Evolutionary conservation across 2,113 vertebrate species (phyloP), one percentile per base, ranked within the genome.

Genomic region (Progne subis): DNA sequence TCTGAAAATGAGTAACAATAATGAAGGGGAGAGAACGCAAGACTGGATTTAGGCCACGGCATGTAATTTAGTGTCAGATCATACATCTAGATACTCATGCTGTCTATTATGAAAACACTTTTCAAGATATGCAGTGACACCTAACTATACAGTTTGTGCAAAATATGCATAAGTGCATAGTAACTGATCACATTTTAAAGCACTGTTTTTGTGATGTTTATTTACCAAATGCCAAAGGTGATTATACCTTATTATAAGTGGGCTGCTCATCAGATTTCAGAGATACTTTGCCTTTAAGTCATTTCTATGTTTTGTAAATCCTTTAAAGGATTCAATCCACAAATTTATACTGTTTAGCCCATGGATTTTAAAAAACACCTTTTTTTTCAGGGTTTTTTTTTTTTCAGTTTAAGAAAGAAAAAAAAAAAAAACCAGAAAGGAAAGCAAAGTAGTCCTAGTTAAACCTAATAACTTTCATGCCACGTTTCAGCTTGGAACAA

Each of bases 401-500:
- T 43, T 25, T 56, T 31, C 9, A 18, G 21, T 72, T 74, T 4
- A 16, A 53, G 14, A 31, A n/a, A 60, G 55, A 55, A 21, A 47
- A 14, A 43, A 43, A 43, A 14, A 43, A 43, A 39, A 60, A 61
- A 39, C 8, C 31, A 25, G 31, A 11, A n/a, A 46, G 57, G 21
- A 56, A 46, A 9, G 18, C 13, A 52, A 86, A 91, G 76, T 41
- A 82, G 71, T 90, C 68, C 59, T 26, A 41, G 68, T 80, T 90
- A 87, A 75, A 47, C 64, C 92, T 92, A 91, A 90, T 90, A 83
- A 86, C 90, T 86, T 95, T 59, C 93, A 90, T 84, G 90, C 93
- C 95, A 92, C 82, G 69, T 97, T 95, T 90, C 88, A 92, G 57
- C 81, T 90, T 90, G 92, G 92, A 88, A 83, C 49, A 71, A 92